phyloP scores from a whole-genome alignment of 1,140 invertebrate species.

The Danaus melanippus region DNA sequence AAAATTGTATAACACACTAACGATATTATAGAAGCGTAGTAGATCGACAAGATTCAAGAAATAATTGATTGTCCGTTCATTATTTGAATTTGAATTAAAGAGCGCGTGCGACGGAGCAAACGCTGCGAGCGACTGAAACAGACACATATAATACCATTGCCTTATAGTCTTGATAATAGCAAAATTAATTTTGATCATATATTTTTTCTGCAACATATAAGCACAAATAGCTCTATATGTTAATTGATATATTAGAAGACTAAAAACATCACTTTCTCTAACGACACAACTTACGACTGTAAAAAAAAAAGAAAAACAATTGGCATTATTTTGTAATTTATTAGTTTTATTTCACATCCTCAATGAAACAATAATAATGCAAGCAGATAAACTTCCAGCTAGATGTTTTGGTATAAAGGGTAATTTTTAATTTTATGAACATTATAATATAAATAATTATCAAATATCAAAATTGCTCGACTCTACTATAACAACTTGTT shows the following conservation, averaged over 20 bases:
- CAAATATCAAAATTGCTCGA: conserved; percentile 18
- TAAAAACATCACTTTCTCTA: too few relatives aligned
- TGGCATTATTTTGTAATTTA: too few relatives aligned
- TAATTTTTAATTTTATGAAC: too few relatives aligned
- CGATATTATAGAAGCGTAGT: conserved; percentile 29
- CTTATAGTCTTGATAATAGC: neutral
- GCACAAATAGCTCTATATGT: too few relatives aligned
- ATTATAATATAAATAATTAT: neutral
- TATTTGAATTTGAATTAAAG: conserved; percentile 51
- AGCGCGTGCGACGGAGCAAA: conserved; percentile 43
- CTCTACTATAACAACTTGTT: conserved; percentile 20
- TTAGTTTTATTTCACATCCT: too few relatives aligned
- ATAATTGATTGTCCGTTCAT: conserved; percentile 47
- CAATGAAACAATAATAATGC: too few relatives aligned
- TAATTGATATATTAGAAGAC: too few relatives aligned
- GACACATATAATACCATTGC: conserved; percentile 22
- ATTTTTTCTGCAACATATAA: neutral
- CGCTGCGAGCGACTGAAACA: conserved; percentile 33
- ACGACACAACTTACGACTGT: too few relatives aligned
- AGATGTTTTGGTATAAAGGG: too few relatives aligned
- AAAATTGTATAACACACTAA: conserved; percentile 22
- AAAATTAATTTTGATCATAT: neutral
- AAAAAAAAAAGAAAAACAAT: too few relatives aligned
- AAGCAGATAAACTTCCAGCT: too few relatives aligned
- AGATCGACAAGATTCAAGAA: conserved; percentile 45